Conservation (phyloP, 2,888 invertebrate species). For the Netelia inedita region DNA sequence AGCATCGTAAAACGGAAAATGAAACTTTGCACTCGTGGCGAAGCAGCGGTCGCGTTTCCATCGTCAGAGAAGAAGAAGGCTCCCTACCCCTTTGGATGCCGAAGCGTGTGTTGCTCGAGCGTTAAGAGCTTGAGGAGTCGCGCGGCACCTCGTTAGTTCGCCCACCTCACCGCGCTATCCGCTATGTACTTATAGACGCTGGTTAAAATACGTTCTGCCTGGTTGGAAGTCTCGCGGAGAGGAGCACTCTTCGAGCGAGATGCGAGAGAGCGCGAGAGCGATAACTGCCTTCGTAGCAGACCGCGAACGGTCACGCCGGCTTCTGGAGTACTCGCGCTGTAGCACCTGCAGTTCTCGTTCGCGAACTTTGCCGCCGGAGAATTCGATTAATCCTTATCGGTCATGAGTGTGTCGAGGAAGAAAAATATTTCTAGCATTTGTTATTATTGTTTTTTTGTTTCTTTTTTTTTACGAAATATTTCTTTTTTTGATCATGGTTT, state of each 20-base stretch:
- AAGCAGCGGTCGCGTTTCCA: conserved; percentile 22
- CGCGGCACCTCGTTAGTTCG: conserved; percentile 76
- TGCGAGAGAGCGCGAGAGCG: neutral
- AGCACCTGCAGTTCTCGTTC: neutral
- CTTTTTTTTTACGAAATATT: too few relatives aligned
- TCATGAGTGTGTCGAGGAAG: too few relatives aligned
- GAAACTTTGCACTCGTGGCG: conserved; percentile 29
- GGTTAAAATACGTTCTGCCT: conserved; percentile 74
- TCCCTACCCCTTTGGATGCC: conserved; percentile 20
- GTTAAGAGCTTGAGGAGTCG: conserved; percentile 62
- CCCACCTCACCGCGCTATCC: conserved; percentile 60
- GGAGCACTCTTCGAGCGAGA: conserved; percentile 19
- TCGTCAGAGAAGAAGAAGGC: neutral
- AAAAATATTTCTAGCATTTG: too few relatives aligned
- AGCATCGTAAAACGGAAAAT: conserved; percentile 57
- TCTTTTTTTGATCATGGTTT: neutral
- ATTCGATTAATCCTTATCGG: too few relatives aligned
- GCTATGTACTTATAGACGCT: conserved; percentile 61
- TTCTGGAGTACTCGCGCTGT: neutral
- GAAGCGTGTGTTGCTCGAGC: conserved; percentile 53
- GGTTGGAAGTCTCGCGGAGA: conserved; percentile 67
- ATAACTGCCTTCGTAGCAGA: neutral
- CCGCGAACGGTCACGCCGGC: neutral
- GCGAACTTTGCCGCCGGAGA: neutral
- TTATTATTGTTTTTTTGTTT: too few relatives aligned